Percentiles rank a stretch among this genome's conserved stretches.
phyloP scores from a whole-genome alignment of 37 sponge, comb jelly and placozoan species.

The Theonella swinhoei region DNA sequence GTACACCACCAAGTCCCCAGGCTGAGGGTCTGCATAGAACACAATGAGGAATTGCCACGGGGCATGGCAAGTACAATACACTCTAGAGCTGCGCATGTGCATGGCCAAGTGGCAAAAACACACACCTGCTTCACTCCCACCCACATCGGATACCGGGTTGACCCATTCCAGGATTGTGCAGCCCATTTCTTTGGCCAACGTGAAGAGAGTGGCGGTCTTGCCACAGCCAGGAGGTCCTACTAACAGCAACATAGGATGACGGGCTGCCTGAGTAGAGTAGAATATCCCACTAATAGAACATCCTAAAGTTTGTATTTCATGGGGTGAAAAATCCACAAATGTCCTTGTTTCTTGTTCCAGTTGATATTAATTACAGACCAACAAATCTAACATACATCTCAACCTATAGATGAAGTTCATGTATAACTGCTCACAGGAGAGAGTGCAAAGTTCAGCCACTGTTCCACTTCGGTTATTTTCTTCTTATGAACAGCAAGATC shows the following conservation, averaged over 20 bases:
- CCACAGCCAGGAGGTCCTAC: conserved; percentile 88
- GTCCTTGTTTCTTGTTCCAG: no score
- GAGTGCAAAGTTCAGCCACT: conserved; percentile 70
- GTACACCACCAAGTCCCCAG: conserved; percentile 21
- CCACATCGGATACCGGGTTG: conserved; percentile 36
- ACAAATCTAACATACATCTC: background rate
- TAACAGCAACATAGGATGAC: conserved; percentile 56
- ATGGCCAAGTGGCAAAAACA: background rate
- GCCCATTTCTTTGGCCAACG: conserved; percentile 57
- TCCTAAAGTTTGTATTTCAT: no score
- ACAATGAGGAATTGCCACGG: no score
- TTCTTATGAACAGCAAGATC: conserved; percentile 89
- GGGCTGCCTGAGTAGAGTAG: background rate
- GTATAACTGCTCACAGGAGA: conserved; percentile 14
- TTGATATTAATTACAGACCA: no score
- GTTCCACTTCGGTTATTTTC: conserved; percentile 73
- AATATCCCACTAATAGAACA: no score
- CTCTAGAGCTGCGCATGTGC: background rate
- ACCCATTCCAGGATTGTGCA: conserved; percentile 71
- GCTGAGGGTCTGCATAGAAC: background rate
- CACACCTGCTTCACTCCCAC: conserved; percentile 4
- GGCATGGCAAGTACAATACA: background rate
- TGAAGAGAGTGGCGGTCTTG: conserved; percentile 80
- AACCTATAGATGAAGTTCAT: background rate
- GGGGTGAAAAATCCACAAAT: no score